Evolutionary conservation across 2,888 invertebrate genomes (phyloP).

Genomic region (Cerastis leucographa): DNA sequence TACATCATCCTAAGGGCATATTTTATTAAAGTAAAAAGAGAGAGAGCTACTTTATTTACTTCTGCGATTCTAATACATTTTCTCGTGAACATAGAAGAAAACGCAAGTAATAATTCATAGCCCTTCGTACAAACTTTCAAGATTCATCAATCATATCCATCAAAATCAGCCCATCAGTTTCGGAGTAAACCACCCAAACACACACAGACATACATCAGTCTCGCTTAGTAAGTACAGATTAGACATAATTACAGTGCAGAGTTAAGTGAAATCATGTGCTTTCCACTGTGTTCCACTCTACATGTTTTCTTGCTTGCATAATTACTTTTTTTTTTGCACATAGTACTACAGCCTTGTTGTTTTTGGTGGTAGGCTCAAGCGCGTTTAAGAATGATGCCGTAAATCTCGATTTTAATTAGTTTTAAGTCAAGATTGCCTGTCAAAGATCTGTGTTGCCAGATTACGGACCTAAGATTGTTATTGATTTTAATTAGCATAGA

Average conservation of each 20-base stretch:
- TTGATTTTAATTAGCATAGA: not conserved
- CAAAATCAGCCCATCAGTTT: conserved; percentile 20
- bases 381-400: not conserved
- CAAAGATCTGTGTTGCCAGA: not conserved
- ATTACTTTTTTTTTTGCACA: conserved; percentile 59
- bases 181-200: not conserved
- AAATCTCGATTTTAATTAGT: not conserved
- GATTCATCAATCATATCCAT: not conserved
- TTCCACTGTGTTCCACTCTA: conserved; percentile 71
- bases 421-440: not conserved
- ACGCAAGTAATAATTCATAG: not conserved
- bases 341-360: conserved; percentile 27
- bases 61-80: not conserved
- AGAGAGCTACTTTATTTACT: too few relatives aligned
- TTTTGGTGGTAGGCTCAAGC: conserved; percentile 5
- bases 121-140: not conserved
- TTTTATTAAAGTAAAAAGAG: not conserved
- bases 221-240: conserved; percentile 49
- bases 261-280: conserved; percentile 69
- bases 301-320: conserved; percentile 69
- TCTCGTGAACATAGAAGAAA: not conserved
- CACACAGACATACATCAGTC: conserved; percentile 12
- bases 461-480: not conserved
- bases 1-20: not conserved
- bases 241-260: conserved; percentile 52